These are phyloP conservation scores for Adelosebastes latens DNA, from an alignment of 2,797 vertebrate species.

Conservation along the genomic window DNA sequence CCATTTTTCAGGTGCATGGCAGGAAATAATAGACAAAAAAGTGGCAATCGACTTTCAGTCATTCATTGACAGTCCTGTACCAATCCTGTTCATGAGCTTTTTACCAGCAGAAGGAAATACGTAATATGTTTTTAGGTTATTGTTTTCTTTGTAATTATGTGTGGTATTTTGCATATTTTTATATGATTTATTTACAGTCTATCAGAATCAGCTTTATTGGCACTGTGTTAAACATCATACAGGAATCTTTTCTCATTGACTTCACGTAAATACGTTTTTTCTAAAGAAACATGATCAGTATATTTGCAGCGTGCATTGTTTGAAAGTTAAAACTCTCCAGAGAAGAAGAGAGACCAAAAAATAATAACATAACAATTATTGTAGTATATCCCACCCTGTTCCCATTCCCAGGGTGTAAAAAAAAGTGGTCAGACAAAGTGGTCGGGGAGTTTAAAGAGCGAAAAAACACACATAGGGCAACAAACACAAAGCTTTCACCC, in stretches of 20 bases:
- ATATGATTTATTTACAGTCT: neutral
- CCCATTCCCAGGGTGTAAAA: too few relatives aligned
- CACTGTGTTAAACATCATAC: neutral
- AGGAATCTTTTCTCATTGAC: neutral
- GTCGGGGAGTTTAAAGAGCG: too few relatives aligned
- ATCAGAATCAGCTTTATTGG: neutral
- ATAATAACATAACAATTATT: neutral
- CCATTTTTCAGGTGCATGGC: neutral
- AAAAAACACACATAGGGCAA: too few relatives aligned
- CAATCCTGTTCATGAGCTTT: neutral
- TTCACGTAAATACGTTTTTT: neutral
- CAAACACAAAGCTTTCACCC: too few relatives aligned
- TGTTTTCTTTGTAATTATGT: neutral
- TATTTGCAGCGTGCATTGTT: neutral
- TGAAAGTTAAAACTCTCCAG: neutral
- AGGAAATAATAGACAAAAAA: neutral
- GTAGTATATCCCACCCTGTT: too few relatives aligned
- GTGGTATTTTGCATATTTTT: neutral
- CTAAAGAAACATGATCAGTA: neutral
- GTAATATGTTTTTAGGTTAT: neutral
- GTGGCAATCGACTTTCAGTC: neutral
- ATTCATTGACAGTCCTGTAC: neutral
- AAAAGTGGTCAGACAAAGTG: too few relatives aligned
- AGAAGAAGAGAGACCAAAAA: neutral
- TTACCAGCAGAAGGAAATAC: neutral